phyloP scores from a whole-genome alignment of 2,797 vertebrate species.

The Nannoperca australis region DNA sequence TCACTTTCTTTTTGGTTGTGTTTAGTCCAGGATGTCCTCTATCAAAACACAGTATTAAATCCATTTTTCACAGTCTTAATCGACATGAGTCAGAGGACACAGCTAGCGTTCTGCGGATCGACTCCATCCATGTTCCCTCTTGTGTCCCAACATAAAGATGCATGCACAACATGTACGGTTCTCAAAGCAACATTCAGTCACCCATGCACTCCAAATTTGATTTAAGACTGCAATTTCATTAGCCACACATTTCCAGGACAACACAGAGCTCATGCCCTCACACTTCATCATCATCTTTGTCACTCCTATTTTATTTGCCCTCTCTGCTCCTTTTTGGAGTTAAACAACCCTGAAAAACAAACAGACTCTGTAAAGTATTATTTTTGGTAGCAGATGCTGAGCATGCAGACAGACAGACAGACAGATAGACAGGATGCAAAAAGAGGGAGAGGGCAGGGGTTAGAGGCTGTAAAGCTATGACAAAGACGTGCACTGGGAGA shows the following conservation, averaged over 20 bases:
- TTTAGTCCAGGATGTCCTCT: constrained; percentile 29
- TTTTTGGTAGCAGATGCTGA: constrained; percentile 51
- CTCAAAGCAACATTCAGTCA: constrained; percentile 64
- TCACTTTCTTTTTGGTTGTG: constrained; percentile 2
- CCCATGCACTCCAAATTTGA: constrained; percentile 63
- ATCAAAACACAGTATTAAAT: constrained; percentile 33
- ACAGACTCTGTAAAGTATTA: constrained; percentile 39
- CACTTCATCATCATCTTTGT: constrained; percentile 58
- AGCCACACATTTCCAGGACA: constrained; percentile 57
- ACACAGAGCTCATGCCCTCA: constrained; percentile 38
- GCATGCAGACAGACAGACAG: constrained; percentile 23
- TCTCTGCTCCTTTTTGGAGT: constrained; percentile 40
- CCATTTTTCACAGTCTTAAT: constrained; percentile 41
- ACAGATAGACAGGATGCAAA: constrained; percentile 18
- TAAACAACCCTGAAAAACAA: constrained; percentile 58
- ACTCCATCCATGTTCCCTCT: constrained; percentile 37
- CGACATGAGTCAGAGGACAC: constrained; percentile 53
- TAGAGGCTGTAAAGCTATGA: constrained; percentile 58
- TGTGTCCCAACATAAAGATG: constrained; percentile 41
- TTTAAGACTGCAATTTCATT: constrained; percentile 75
- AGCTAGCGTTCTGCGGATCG: neutral
- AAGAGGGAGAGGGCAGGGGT: neutral
- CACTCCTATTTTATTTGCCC: constrained; percentile 51
- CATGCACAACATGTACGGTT: constrained; percentile 32
- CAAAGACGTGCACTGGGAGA: constrained; percentile 60